Evolutionary conservation across 2,113 vertebrate species (phyloP), one percentile per base, ranked within the genome.

Genomic region (Apteryx owenii): DNA sequence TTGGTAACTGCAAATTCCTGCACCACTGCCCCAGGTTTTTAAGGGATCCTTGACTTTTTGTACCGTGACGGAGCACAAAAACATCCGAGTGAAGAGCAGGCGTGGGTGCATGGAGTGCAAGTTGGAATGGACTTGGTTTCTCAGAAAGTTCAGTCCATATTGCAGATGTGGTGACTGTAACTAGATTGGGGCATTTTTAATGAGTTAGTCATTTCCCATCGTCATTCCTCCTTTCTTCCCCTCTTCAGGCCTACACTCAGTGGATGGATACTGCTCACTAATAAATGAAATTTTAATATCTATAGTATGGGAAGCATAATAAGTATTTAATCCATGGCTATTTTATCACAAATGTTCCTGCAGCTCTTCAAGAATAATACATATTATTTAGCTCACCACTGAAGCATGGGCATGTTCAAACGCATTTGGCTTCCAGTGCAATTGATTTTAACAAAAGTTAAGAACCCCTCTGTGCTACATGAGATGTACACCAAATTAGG

Each of bases 81-180:
- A 44, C 46, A 33, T 5, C 36, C 29, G 46, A 0, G 42, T 4
- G 19, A 28, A 9, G 0, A 58, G 66, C 77, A 60, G 1, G 0
- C 4, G 36, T 18, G 36, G 42, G 61, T 33, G 15, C 7, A 1
- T 2, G 25, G 53, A 53, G 17, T 23, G 46, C 13, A 5, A 20
- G 46, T 31, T 4, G 9, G 15, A 44, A 19, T 46, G 23, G 29
- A 48, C 17, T 46, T 75, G 46, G 5, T 19, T 31, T 81, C 10
- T 25, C 5, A 84, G 51, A 38, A 62, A 81, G 42, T 33, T 83
- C 71, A 40, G 22, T 7, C 66, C 81, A 7, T 6, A 14, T 0
- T 21, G 77, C 56, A 50, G 53, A 51, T 28, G 38, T 23, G 56
- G 38, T 12, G 89, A 51, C 83, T 20, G 12, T 28, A 60, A 76